Conservation (phyloP, 2,113 vertebrate species). For the Strigops habroptila region DNA sequence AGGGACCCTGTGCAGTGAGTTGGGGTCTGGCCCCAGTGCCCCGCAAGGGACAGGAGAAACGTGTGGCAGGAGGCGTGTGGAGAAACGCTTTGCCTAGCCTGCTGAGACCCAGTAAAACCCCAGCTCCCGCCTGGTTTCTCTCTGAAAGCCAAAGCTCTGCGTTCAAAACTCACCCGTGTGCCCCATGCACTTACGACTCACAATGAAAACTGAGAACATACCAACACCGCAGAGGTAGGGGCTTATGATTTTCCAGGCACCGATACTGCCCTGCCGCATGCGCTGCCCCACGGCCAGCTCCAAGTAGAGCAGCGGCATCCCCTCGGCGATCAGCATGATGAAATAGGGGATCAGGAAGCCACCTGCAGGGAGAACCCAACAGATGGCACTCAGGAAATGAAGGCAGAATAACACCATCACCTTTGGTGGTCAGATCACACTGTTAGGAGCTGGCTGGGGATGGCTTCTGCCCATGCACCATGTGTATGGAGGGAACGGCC, state of each 20-base stretch:
- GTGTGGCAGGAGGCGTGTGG: not conserved
- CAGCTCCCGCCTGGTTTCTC: not conserved
- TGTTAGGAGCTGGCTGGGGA: not conserved
- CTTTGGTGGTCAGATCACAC: fast-evolving
- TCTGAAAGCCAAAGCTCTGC: not conserved
- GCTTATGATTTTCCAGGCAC: slow-evolving; percentile 86
- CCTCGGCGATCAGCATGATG: slow-evolving; percentile 87
- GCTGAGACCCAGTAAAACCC: not conserved
- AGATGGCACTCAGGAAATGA: not conserved
- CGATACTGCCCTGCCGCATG: slow-evolving; percentile 89
- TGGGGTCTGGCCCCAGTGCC: not conserved
- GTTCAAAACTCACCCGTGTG: not conserved
- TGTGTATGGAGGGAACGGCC: fast-evolving
- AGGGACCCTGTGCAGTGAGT: not conserved
- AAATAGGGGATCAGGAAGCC: slow-evolving; percentile 91
- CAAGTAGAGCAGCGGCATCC: slow-evolving; percentile 88
- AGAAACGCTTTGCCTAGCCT: not conserved
- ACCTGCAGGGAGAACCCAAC: slow-evolving; percentile 68
- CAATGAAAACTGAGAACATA: slow-evolving; percentile 54
- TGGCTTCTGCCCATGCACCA: not conserved
- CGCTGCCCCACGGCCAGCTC: slow-evolving; percentile 91
- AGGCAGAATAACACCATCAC: not conserved
- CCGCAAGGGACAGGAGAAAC: not conserved
- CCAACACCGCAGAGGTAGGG: slow-evolving; percentile 90
- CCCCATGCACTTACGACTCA: not conserved